Evolutionary conservation across 2,888 invertebrate genomes (phyloP).

Genomic region (Spicauda simplicius): DNA sequence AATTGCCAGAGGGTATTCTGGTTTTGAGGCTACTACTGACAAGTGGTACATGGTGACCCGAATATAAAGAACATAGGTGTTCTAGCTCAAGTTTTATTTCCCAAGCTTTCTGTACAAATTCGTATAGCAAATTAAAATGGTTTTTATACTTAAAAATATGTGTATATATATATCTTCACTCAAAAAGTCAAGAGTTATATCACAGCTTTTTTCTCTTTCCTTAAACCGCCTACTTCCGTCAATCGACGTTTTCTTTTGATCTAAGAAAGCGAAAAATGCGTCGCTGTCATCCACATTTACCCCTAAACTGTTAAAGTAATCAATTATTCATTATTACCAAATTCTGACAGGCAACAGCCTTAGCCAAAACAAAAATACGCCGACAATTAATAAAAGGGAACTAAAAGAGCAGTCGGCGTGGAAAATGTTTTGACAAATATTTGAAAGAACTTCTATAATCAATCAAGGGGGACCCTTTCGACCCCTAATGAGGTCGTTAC

Average conservation of each 20-base stretch:
- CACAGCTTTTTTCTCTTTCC: too few species aligned
- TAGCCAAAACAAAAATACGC: conserved; percentile 36
- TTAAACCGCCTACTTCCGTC: neutral
- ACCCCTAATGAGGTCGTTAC: conserved; percentile 68
- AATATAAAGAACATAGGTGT: too few species aligned
- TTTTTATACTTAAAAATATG: too few species aligned
- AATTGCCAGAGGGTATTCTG: too few species aligned
- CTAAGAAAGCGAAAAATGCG: conserved; percentile 11
- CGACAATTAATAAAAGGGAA: conserved; percentile 38
- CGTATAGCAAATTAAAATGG: too few species aligned
- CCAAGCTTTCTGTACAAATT: too few species aligned
- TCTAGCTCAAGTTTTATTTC: too few species aligned
- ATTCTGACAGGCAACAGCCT: conserved; percentile 36
- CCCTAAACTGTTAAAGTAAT: conserved; percentile 34
- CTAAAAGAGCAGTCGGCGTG: conserved; percentile 51
- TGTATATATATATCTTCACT: too few species aligned
- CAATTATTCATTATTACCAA: conserved; percentile 37
- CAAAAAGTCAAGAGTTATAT: too few species aligned
- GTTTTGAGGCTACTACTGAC: too few species aligned
- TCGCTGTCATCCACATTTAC: conserved; percentile 20
- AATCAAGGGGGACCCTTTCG: conserved; percentile 56
- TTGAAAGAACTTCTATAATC: conserved; percentile 64
- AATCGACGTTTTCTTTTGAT: neutral
- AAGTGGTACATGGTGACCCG: too few species aligned
- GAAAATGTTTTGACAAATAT: conserved; percentile 77